Percentiles rank a stretch among this genome's conserved stretches.
Conservation (phyloP, 1,140 invertebrate genomes). For the Atta texana region DNA sequence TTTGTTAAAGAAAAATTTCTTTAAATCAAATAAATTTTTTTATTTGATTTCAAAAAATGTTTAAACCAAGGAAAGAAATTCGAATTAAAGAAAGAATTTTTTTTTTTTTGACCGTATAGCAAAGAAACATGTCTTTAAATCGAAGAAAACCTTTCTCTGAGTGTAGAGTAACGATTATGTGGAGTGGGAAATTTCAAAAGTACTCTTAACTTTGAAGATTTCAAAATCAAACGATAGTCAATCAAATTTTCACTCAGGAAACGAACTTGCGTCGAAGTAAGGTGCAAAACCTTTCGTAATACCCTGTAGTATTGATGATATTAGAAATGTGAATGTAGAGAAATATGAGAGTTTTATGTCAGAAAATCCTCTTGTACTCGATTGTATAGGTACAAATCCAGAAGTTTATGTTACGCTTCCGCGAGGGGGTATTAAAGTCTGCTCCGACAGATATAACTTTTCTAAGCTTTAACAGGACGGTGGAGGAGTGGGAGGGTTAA, state of each 20-base stretch:
- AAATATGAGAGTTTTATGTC: conserved; percentile 24
- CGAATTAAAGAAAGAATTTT: too few relatives aligned
- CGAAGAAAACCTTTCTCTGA: too few relatives aligned
- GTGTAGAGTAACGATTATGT: background rate
- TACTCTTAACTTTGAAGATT: background rate
- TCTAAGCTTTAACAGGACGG: conserved; percentile 30
- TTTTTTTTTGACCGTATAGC: too few relatives aligned
- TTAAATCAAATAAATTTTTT: too few relatives aligned
- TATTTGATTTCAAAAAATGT: too few relatives aligned
- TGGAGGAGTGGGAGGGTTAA: background rate
- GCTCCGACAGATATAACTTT: conserved; percentile 51
- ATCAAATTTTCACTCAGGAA: conserved; percentile 20
- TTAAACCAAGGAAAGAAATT: too few relatives aligned
- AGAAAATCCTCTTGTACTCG: conserved; percentile 22
- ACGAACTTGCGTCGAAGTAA: background rate
- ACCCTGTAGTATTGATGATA: conserved; percentile 12
- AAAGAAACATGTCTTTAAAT: too few relatives aligned
- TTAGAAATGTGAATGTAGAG: conserved; percentile 29
- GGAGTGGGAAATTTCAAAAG: background rate
- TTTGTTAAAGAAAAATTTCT: too few relatives aligned
- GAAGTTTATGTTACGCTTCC: conserved; percentile 44
- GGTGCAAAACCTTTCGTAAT: conserved; percentile 1
- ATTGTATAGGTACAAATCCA: conserved; percentile 47
- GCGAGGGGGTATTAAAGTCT: conserved; percentile 48
- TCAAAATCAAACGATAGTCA: background rate